Conservation (phyloP, 2,888 invertebrate species). For the Tholera decimalis region DNA sequence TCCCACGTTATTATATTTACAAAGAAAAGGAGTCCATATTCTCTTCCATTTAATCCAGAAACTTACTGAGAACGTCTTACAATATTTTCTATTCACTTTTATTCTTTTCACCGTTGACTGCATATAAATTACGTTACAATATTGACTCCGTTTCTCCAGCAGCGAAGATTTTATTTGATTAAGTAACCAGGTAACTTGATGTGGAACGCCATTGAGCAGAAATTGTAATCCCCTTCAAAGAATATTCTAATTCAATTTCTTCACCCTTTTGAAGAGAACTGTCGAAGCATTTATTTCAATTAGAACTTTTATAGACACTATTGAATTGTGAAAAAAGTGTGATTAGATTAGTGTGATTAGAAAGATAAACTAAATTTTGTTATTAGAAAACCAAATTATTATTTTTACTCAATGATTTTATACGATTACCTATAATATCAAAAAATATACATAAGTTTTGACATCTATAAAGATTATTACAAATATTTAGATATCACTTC, state of each 20-base stretch:
- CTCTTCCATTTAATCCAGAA: background rate
- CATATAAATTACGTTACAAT: constrained; percentile 29
- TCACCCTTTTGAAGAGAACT: background rate
- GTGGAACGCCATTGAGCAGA: background rate
- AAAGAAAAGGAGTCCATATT: background rate
- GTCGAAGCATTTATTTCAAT: constrained; percentile 1
- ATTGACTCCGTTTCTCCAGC: constrained; percentile 9
- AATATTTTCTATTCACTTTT: background rate
- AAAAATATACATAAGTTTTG: too few relatives aligned
- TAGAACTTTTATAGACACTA: background rate
- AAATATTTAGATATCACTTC: too few relatives aligned
- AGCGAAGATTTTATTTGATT: constrained; percentile 32
- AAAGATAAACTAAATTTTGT: too few relatives aligned
- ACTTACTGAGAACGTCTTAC: background rate
- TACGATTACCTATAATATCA: too few relatives aligned
- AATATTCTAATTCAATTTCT: constrained; percentile 10
- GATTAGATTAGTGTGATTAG: too few relatives aligned
- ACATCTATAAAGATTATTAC: too few relatives aligned
- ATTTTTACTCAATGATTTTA: too few relatives aligned
- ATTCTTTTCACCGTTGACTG: constrained; percentile 22
- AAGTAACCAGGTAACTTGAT: constrained; percentile 17
- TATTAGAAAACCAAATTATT: too few relatives aligned
- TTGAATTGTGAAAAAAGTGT: background rate
- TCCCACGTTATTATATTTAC: background rate
- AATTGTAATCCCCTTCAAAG: background rate